phyloP scores from a whole-genome alignment of 2,113 vertebrate genomes.

The Burhinus bistriatus region DNA sequence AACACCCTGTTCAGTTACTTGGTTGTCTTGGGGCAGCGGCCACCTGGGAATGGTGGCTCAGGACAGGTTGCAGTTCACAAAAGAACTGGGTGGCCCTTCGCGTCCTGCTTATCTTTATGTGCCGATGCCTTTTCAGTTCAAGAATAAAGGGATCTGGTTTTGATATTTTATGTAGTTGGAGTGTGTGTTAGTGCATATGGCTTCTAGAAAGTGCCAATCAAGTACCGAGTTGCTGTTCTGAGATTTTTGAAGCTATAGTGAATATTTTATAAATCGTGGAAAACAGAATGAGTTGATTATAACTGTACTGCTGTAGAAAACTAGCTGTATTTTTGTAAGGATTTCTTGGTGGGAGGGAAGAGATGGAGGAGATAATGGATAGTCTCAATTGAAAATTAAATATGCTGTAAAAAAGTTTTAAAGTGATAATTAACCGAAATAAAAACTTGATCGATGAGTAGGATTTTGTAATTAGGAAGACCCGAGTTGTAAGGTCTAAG shows the following conservation, averaged over 20 bases:
- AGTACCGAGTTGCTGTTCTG: background rate
- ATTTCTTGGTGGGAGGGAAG: background rate
- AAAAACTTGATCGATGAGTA: background rate
- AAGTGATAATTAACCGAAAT: background rate
- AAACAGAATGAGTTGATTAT: background rate
- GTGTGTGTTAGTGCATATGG: rapidly evolving
- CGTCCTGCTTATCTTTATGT: background rate
- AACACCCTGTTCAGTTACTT: rapidly evolving
- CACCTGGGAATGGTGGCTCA: background rate
- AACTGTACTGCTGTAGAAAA: background rate
- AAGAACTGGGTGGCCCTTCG: background rate
- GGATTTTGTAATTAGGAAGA: background rate
- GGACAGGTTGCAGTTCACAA: background rate
- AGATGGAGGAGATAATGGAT: background rate
- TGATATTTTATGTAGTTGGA: background rate
- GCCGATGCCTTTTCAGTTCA: background rate
- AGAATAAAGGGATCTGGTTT: background rate
- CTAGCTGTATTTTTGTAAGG: background rate
- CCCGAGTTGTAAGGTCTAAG: background rate
- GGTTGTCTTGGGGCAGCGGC: background rate
- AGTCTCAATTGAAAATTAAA: background rate
- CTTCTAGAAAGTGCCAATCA: background rate
- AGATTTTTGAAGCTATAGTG: background rate
- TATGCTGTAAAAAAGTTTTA: background rate
- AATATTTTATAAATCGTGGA: background rate